These are phyloP conservation scores for Ranitomeya imitator DNA, from an alignment of 2,113 vertebrate genomes.

Conservation along the genomic window DNA sequence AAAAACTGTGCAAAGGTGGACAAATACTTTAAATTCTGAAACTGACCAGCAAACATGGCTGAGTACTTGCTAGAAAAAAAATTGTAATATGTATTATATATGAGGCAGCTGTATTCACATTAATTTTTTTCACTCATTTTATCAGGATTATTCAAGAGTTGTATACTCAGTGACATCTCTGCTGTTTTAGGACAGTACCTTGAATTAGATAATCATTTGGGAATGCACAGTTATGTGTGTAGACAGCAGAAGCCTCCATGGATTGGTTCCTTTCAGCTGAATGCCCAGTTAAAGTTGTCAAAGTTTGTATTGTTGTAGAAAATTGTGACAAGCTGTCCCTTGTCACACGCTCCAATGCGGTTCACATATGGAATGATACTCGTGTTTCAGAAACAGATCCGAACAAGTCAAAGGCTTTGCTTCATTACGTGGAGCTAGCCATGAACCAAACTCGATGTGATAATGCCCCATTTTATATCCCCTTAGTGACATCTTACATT, in stretches of 20 bases:
- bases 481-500: neutral
- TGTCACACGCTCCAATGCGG: slow-evolving; percentile 13
- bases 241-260: slow-evolving; percentile 1
- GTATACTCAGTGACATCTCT: neutral
- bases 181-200: neutral
- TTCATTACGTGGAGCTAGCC: neutral
- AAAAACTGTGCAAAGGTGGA: too few relatives aligned
- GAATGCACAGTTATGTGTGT: neutral
- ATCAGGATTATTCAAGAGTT: neutral
- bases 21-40: too few relatives aligned
- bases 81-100: too few relatives aligned
- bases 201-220: neutral
- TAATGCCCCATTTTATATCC: neutral
- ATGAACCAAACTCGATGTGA: neutral
- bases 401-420: neutral
- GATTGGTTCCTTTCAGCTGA: neutral
- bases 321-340: slow-evolving; percentile 47
- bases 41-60: too few relatives aligned
- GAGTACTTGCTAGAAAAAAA: too few relatives aligned
- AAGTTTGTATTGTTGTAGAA: neutral
- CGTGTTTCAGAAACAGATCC: slow-evolving; percentile 46
- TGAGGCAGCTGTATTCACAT: too few relatives aligned
- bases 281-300: neutral
- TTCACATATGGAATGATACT: slow-evolving; percentile 18
- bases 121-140: neutral